Base-by-base conservation (phyloP, 2,888 invertebrate genomes). In the Teleogryllus oceanicus region DNA sequence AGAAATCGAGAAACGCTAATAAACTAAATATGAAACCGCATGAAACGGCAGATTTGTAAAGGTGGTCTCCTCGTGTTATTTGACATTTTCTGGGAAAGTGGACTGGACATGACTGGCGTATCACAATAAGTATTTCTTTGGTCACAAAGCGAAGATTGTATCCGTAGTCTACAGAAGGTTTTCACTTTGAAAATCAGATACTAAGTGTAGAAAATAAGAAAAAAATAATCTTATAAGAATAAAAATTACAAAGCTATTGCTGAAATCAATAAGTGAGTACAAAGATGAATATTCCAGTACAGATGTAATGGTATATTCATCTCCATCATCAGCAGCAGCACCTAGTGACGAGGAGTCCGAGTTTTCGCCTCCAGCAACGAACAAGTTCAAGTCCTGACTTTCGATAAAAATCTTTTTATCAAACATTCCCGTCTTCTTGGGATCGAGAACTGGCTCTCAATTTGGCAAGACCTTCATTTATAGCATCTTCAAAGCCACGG, bases 31-130 rank as follows among this genome's bases (percentile, higher is more conserved):
- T 74, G 78, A 78, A 78, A 78, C 21, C 0, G 51, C 51, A 12
- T 74, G 78, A 78, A 78, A 78, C 21, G 4, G 51, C 78, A 78
- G 51, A 78, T 78, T 78, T 78, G 74, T 74, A 78, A 78, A 78
- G 62, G 78, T 78, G 62, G 74, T 78, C 78, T 74, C 50, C 78
- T 74, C 50, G 78, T 74, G 78, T 78, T 78, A 37, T 74, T 18
- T 78, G 74, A 51, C 74, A 75, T 1, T 78, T 78, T 0, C 79
- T 1, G 1, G 20, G 0, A 11, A 20, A 21, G 1, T 11, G 4
- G 50, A 4, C 3, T n/a, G 5, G 49, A 78, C 50, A 78, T 37
- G 2, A 2, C 24, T 37, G 24, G 24, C 24, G 24, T 24, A 24
- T 24, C 2, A 24, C 24, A 24, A 24, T 2, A 2, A 24, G 21